Conservation (phyloP, 2,113 vertebrate genomes). For the Garra rufa region DNA sequence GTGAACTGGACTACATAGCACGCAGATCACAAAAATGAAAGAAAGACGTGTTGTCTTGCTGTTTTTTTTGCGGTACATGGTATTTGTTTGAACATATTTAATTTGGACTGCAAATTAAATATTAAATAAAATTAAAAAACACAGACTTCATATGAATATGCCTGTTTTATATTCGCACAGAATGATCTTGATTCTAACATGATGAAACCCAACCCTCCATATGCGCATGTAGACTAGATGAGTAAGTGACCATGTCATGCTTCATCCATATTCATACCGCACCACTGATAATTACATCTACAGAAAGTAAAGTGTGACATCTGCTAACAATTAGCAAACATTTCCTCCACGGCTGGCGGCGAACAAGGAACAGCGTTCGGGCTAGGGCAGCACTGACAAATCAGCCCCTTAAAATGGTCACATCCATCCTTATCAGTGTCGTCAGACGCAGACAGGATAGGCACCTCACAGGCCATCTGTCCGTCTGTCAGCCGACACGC, state of each 20-base stretch:
- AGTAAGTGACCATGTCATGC: constrained; percentile 43
- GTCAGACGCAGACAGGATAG: constrained; percentile 63
- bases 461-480: constrained; percentile 70
- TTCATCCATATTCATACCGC: constrained; percentile 8
- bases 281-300: constrained; percentile 58
- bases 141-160: background rate
- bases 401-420: constrained; percentile 62
- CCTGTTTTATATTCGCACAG: background rate
- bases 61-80: background rate
- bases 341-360: constrained; percentile 59
- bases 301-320: constrained; percentile 58
- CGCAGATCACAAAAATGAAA: background rate
- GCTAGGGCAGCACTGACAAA: constrained; percentile 64
- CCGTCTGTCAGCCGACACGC: constrained; percentile 68
- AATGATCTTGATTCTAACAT: background rate
- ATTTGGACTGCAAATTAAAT: background rate
- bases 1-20: background rate
- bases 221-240: background rate
- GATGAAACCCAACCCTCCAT: constrained; percentile 2
- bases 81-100: background rate
- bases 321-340: constrained; percentile 66
- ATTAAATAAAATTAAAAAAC: too few species aligned
- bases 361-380: background rate
- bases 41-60: too few species aligned
- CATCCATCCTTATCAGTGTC: constrained; percentile 66